phyloP scores from a whole-genome alignment of 2,797 vertebrate species.

The Onychomys arenicola region DNA sequence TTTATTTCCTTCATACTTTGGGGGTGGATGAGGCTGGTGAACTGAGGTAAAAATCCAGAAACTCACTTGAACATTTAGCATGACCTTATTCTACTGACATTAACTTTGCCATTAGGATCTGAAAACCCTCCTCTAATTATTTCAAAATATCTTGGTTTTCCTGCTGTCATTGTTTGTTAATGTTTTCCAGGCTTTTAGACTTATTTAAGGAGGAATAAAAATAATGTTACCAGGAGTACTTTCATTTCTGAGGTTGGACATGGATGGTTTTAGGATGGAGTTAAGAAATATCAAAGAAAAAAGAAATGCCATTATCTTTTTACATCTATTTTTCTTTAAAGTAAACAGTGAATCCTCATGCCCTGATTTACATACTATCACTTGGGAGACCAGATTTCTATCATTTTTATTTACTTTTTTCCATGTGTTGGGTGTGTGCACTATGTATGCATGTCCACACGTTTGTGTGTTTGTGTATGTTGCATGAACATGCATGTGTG shows the following conservation, averaged over 20 bases:
- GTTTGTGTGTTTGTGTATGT: not conserved
- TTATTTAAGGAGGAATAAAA: conserved; percentile 5
- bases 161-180: not conserved
- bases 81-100: not conserved
- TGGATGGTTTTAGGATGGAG: not conserved
- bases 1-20: conserved; percentile 42
- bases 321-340: not conserved
- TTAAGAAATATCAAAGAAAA: not conserved
- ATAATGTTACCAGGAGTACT: not conserved
- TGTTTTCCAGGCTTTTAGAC: not conserved
- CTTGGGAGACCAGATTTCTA: not conserved
- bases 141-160: not conserved
- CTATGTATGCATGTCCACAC: not conserved
- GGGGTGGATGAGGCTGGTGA: not conserved
- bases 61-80: not conserved
- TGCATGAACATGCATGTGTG: not conserved
- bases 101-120: not conserved
- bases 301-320: not conserved
- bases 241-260: not conserved
- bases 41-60: conserved; percentile 25
- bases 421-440: not conserved
- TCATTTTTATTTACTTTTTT: not conserved
- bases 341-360: not conserved
- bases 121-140: not conserved
- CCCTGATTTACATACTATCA: not conserved